phyloP scores from a whole-genome alignment of 2,113 vertebrate species.

The Ictidomys tridecemlineatus region DNA sequence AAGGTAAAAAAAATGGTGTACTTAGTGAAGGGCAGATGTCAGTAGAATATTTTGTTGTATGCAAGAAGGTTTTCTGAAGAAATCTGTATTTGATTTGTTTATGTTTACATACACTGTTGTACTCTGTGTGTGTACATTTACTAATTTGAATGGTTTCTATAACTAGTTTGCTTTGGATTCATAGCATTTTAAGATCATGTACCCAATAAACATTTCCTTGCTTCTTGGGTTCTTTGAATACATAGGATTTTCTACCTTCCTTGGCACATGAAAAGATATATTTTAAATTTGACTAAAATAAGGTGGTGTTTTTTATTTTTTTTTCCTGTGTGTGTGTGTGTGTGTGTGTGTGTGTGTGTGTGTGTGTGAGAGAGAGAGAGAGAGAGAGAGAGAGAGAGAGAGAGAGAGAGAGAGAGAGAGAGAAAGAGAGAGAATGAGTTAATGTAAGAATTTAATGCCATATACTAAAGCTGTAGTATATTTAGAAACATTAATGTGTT shows the following conservation, averaged over 20 bases:
- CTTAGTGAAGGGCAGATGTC: neutral
- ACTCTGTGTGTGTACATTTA: neutral
- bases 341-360: neutral
- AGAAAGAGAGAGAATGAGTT: neutral
- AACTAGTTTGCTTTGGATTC: conserved; percentile 44
- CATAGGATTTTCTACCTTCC: conserved; percentile 11
- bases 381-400: neutral
- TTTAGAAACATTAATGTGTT: conserved; percentile 12
- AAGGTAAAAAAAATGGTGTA: neutral
- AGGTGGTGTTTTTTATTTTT: conserved; percentile 25
- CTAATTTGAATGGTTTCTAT: neutral
- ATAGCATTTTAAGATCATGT: conserved; percentile 11
- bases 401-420: no score
- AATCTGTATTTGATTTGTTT: neutral
- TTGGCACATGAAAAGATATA: neutral
- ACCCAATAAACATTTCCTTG: neutral
- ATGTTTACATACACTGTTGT: neutral
- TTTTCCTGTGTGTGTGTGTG: neutral
- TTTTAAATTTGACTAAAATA: conserved; percentile 49
- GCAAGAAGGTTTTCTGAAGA: neutral
- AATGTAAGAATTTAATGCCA: conserved; percentile 28
- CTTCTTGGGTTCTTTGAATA: conserved; percentile 22
- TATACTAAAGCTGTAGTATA: neutral
- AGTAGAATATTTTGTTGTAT: neutral
- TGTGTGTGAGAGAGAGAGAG: neutral